Conservation (phyloP, 2,797 vertebrate genomes). For the Falco berigora region DNA sequence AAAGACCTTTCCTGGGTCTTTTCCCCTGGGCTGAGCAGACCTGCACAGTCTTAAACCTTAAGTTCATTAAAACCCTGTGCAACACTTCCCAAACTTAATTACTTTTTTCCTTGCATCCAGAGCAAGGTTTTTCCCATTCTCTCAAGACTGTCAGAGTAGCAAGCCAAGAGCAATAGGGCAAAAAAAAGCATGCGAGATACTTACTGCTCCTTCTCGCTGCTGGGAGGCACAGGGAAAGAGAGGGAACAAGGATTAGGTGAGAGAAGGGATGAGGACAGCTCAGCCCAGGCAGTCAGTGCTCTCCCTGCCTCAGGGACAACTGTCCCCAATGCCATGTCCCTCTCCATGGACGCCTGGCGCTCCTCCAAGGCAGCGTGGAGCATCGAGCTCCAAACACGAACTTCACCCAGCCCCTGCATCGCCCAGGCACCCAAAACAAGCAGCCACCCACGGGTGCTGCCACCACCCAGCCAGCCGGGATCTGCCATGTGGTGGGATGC, state of each 20-base stretch:
- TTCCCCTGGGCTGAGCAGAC: background rate
- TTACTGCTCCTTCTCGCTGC: slow-evolving; percentile 78
- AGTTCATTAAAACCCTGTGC: background rate
- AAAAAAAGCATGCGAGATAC: slow-evolving; percentile 39
- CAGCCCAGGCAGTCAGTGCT: background rate
- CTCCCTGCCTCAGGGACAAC: background rate
- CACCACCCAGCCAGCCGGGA: rapidly evolving
- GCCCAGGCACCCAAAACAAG: background rate
- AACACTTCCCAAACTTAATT: rapidly evolving
- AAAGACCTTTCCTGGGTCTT: background rate
- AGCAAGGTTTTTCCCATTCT: background rate
- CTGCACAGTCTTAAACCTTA: rapidly evolving
- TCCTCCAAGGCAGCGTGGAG: background rate
- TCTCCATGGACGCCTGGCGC: rapidly evolving
- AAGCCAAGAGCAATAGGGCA: background rate
- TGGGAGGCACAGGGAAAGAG: slow-evolving; percentile 37
- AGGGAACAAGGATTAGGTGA: background rate
- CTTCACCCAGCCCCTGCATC: background rate
- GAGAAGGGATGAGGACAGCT: background rate
- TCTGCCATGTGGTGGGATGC: rapidly evolving
- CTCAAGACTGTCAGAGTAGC: background rate
- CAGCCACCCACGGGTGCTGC: background rate
- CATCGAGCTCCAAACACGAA: rapidly evolving
- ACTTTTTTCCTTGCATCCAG: background rate
- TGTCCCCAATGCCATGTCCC: rapidly evolving